Evolutionary conservation across 2,113 vertebrate genomes (phyloP), one percentile per base, ranked within the genome.

Genomic region (Dasyurus viverrinus): DNA sequence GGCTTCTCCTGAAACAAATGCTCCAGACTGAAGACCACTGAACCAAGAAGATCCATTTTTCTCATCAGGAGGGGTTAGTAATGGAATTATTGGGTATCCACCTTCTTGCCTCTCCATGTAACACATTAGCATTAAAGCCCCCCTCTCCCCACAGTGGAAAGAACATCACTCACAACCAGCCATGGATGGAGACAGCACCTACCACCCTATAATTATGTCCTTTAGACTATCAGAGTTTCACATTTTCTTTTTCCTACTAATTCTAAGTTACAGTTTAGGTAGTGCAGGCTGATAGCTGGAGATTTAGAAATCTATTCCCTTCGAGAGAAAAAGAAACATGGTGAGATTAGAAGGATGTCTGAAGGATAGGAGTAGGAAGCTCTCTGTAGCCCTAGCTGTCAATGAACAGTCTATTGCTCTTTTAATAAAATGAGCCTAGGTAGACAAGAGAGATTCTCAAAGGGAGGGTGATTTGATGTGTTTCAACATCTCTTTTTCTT

Each of bases 291-390:
- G 91, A 92, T 57, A 54, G 52, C 55, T 92, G 84, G 53, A 90
- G 89, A 47, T 36, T 47, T 91, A 53, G 84, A 92, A 89, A 48
- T 19, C 53, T 91, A 8, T 36, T 55, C 89, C 60, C 47, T 26
- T 11, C 12, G 42, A 84, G 42, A 42, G 68, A 42, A 42, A 84
- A 47, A 90, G 48, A 90, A 94, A 94, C 27, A 60, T 84, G 42
- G 52, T 52, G 57, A 91, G 84, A 90, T 94, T 94, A 55, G 90
- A 93, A 94, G 91, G 89, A 84, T 94, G 76, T 84, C 25, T 14
- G 46, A 92, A 91, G 19, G n/a, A 42, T 42, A 84, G 68, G 16
- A 19, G 0, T 84, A 19, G n/a, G 68, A 84, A 84, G n/a, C 2
- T 42, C n/a, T 84, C 68, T 84, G 36, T 84, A 84, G n/a, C 19